Evolutionary conservation across 2,888 invertebrate species (phyloP), one percentile per base, ranked within the genome.

Genomic region (Eudasyphora cyanicolor): DNA sequence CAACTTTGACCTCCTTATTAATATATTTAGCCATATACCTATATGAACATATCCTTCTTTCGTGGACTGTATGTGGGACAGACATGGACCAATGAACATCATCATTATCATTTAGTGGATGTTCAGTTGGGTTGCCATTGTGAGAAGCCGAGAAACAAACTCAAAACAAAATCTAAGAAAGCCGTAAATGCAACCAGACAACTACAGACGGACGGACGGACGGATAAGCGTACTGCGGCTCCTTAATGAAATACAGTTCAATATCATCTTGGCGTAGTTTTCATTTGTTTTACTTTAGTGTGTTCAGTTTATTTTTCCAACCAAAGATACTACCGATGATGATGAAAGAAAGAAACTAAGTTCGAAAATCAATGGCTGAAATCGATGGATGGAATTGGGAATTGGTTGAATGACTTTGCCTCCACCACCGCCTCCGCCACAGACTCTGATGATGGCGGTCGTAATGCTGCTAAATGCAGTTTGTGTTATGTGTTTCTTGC

Each of bases 351-450:
- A 21, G 17, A 38, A 71, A 78, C 62, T 54, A 76, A 2, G 29
- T 73, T 79, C 54, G 67, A 57, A 79, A 76, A 76, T 79, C 76
- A 38, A 79, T 82, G 71, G 82, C 21, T 45, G n/a, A 64, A 67
- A 79, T 76, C 67, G 71, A 60, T 45, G 19, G 67, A n/a, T n/a
- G n/a, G n/a, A n/a, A 45, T 49, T 64, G 76, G 27, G 21, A 42
- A 27, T 57, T 57, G 57, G 24, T 42, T 17, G 24, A 60, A 2
- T 49, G 32, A n/a, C 45, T 45, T n/a, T 29, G 60, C 24, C 60
- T 32, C n/a, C n/a, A n/a, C n/a, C n/a, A n/a, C n/a, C n/a, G n/a
- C n/a, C n/a, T n/a, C n/a, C n/a, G n/a, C n/a, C n/a, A n/a, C n/a
- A n/a, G n/a, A n/a, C n/a, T 57, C 12, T 27, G 57, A 32, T 60